Evolutionary conservation across 2,113 vertebrate species (phyloP).

Genomic region (Pterocles gutturalis): DNA sequence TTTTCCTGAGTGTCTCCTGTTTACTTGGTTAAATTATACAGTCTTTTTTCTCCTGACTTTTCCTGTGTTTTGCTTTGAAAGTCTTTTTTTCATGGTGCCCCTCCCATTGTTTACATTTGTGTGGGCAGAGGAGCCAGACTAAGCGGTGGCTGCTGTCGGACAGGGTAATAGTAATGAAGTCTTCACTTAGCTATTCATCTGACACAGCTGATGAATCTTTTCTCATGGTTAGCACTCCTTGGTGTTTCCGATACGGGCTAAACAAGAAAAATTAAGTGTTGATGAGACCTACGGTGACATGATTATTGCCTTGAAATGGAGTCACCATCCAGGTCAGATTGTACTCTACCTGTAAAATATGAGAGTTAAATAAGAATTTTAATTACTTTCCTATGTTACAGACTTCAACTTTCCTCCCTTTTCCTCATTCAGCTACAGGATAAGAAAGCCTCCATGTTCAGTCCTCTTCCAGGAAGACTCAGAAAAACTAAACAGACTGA

Average conservation of each 20-base stretch:
- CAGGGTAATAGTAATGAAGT: background rate
- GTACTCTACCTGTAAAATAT: background rate
- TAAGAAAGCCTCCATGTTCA: background rate
- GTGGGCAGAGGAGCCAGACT: conserved; percentile 61
- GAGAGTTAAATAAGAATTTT: background rate
- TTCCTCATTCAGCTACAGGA: background rate
- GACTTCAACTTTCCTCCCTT: background rate
- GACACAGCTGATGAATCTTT: background rate
- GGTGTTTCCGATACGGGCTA: background rate
- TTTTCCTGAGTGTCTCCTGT: background rate
- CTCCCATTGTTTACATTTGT: conserved; percentile 65
- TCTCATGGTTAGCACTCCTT: background rate
- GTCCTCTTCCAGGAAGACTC: background rate
- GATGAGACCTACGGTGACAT: background rate
- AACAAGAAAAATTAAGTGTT: conserved; percentile 5
- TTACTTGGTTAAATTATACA: background rate
- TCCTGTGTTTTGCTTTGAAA: conserved; percentile 44
- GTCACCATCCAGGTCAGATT: background rate
- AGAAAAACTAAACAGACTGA: background rate
- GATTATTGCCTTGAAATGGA: background rate
- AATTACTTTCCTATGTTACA: background rate
- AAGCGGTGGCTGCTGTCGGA: conserved; percentile 30
- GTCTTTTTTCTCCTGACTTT: background rate
- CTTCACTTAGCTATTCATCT: background rate
- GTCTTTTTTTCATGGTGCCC: conserved; percentile 33